Base-by-base conservation (phyloP, 2,113 vertebrate species). In the Rhegmatorhina hoffmannsi region DNA sequence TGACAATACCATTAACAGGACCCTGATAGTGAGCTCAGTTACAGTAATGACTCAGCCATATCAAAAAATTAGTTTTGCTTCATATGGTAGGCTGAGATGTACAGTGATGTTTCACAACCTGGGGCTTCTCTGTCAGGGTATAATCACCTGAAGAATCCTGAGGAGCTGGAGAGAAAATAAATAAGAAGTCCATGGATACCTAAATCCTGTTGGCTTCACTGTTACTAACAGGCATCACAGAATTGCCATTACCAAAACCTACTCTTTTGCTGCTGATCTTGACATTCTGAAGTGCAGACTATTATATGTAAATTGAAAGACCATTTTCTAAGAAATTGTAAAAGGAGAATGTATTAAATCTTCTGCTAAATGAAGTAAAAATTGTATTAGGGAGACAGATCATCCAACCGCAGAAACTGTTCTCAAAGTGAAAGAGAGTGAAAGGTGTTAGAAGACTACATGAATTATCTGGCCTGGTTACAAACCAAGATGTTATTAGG, bases 281-380 rank as follows among this genome's bases (percentile, higher is more conserved):
- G 74, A 55, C 85, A 78, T 81, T 87, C 84, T 86, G 56, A 94
- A 95, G 86, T 79, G 20, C 28, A 67, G 73, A 56, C 69, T 94
- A 52, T 88, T 96, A 79, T 64, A 87, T 87, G 50, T 68, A 88
- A 92, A 95, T 89, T 81, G 47, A 89, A 87, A 92, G 29, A 84
- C 38, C 15, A 8, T 92, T 94, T 94, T 6, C 13, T 92, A 75
- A 91, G 80, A 82, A 95, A 63, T 26, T 83, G 33, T 66, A 68
- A 85, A 40, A 83, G 46, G 26, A 55, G 50, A 53, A 40, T 72
- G 7, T 81, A 82, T 82, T 91, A 66, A 88, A 90, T 94, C 47
- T 83, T 77, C 26, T 19, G 20, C 62, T 91, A 92, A 96, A 92
- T 64, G n/a, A 88, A 94, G 55, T 74, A 78, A 87, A 90, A 89